These are phyloP conservation scores for Odontomachus brunneus DNA, from an alignment of 1,140 invertebrate genomes.

Conservation along the genomic window DNA sequence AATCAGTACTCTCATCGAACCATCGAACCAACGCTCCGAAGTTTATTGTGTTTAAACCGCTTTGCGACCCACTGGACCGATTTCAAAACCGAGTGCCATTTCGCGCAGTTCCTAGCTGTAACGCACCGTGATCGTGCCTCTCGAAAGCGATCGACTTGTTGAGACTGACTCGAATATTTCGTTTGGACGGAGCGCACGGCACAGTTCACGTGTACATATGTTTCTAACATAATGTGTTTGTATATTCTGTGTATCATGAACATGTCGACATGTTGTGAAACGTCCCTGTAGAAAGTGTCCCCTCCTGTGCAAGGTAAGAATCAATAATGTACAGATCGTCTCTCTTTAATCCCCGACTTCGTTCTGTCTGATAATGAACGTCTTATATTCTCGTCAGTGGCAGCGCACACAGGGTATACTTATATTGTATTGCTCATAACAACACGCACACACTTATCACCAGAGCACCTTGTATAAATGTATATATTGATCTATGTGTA, in stretches of 20 bases:
- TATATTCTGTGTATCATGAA: constrained; percentile 63
- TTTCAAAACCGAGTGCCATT: too few species aligned
- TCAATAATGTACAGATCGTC: constrained; percentile 29
- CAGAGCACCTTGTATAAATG: constrained; percentile 21
- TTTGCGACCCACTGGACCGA: too few species aligned
- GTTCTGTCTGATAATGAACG: constrained; percentile 20
- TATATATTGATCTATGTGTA: constrained; percentile 37
- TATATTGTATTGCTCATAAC: not conserved
- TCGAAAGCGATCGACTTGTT: not conserved
- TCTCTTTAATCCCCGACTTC: constrained; percentile 30
- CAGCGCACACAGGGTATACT: constrained; percentile 1
- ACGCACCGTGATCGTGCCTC: not conserved
- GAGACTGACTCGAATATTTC: not conserved
- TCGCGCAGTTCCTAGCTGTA: too few species aligned
- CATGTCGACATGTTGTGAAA: constrained; percentile 60
- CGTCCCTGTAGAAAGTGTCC: constrained; percentile 64
- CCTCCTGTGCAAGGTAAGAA: constrained; percentile 67
- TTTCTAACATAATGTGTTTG: constrained; percentile 46
- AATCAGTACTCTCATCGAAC: too few species aligned
- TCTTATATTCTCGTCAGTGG: constrained; percentile 28
- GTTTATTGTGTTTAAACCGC: too few species aligned
- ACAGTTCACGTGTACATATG: constrained; percentile 37
- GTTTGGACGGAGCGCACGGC: not conserved
- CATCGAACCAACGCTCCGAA: too few species aligned
- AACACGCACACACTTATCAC: not conserved